These are phyloP conservation scores for Micrasema longulum DNA, from an alignment of 1,140 invertebrate genomes.

Conservation along the genomic window DNA sequence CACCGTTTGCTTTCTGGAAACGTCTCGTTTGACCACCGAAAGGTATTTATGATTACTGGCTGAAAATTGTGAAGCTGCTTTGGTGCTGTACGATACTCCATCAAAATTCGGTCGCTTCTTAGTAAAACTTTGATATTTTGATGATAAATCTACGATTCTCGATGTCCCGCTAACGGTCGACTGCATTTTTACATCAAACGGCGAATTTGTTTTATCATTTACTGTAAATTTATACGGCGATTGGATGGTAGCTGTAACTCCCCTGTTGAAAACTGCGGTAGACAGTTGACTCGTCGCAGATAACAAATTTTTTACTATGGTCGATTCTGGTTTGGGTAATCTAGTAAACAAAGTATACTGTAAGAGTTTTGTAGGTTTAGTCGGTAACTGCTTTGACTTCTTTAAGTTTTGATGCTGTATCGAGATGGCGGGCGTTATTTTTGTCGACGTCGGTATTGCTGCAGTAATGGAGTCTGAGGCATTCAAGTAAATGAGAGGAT, in stretches of 20 bases:
- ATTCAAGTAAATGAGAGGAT: constrained; percentile 54
- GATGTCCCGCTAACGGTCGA: neutral
- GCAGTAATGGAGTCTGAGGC: constrained; percentile 8
- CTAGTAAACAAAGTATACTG: neutral
- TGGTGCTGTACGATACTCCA: neutral
- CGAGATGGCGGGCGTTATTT: too few species aligned
- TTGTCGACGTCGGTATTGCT: neutral
- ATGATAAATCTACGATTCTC: neutral
- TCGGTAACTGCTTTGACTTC: too few species aligned
- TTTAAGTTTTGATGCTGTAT: too few species aligned
- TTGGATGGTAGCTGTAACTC: too few species aligned
- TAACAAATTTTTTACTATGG: too few species aligned
- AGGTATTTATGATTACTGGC: neutral
- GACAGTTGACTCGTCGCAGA: too few species aligned
- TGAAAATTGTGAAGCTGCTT: neutral
- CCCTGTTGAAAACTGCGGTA: too few species aligned
- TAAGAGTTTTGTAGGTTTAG: neutral
- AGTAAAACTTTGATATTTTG: constrained; percentile 5
- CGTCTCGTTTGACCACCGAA: neutral
- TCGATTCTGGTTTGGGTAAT: neutral
- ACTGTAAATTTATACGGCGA: too few species aligned
- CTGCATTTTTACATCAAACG: too few species aligned
- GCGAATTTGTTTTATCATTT: too few species aligned
- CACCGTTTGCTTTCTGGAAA: neutral
- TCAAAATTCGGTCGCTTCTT: neutral